Conservation (phyloP, 2,797 vertebrate species). For the Chelidonichthys spinosus region DNA sequence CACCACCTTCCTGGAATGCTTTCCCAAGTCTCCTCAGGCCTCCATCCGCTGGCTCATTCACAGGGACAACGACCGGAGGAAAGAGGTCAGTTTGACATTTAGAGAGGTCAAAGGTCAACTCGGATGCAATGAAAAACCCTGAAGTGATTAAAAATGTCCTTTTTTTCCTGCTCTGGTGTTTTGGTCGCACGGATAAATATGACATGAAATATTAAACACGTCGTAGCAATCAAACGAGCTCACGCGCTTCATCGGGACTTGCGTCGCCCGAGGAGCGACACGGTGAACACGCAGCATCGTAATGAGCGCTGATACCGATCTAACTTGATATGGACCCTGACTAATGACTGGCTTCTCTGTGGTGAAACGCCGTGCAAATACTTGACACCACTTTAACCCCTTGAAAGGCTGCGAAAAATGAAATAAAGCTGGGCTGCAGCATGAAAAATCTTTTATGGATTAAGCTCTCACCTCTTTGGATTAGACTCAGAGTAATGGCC, state of each 20-base stretch:
- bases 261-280: slow-evolving; percentile 28
- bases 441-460: slow-evolving; percentile 48
- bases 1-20: slow-evolving; percentile 96
- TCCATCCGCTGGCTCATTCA: slow-evolving; percentile 96
- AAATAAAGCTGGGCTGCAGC: slow-evolving; percentile 22
- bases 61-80: slow-evolving; percentile 96
- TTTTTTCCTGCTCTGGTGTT: neutral
- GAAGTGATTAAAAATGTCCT: slow-evolving; percentile 10
- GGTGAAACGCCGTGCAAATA: slow-evolving; percentile 50
- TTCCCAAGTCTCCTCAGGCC: slow-evolving; percentile 94
- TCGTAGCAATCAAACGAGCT: slow-evolving; percentile 31
- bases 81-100: slow-evolving; percentile 89
- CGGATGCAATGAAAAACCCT: neutral
- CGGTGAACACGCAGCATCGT: neutral
- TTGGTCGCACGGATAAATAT: slow-evolving; percentile 20
- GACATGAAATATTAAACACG: slow-evolving; percentile 29
- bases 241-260: slow-evolving; percentile 24
- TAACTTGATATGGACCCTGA: slow-evolving; percentile 29
- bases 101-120: slow-evolving; percentile 26
- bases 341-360: slow-evolving; percentile 42
- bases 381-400: slow-evolving; percentile 45
- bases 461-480: slow-evolving; percentile 23
- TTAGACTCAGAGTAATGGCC: slow-evolving; percentile 22
- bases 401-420: slow-evolving; percentile 32
- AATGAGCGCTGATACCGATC: slow-evolving; percentile 48